These are phyloP conservation scores for Leuciscus waleckii DNA, from an alignment of 2,797 vertebrate species.

Conservation along the genomic window DNA sequence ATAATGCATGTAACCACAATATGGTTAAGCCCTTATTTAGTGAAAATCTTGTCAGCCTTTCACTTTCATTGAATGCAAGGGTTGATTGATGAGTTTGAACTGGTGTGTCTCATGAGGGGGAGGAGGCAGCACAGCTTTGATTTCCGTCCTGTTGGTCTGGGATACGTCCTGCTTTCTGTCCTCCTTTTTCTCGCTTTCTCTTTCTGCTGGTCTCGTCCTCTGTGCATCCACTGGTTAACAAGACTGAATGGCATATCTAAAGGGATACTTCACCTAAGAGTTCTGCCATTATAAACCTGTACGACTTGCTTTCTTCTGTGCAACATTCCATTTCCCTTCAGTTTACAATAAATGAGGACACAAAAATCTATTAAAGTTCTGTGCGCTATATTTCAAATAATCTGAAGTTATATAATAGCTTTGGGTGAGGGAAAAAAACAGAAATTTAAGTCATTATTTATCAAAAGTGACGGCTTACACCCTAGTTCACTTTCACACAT, in stretches of 20 bases:
- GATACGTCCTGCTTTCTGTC: conserved; percentile 56
- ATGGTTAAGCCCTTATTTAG: background rate
- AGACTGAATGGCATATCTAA: background rate
- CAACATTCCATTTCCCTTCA: background rate
- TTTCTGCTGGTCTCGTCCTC: conserved; percentile 14
- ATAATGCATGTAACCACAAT: background rate
- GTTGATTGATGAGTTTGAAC: conserved; percentile 63
- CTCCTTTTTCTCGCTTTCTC: conserved; percentile 16
- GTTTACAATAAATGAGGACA: background rate
- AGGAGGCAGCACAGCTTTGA: conserved; percentile 62
- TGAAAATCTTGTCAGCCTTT: background rate
- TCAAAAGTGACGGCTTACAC: background rate
- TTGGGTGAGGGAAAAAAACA: background rate
- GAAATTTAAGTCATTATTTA: background rate
- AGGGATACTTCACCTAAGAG: background rate
- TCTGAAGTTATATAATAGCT: background rate
- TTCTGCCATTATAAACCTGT: background rate
- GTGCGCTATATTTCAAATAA: background rate
- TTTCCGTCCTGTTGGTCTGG: conserved; percentile 51
- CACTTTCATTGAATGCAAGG: background rate
- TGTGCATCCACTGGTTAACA: background rate
- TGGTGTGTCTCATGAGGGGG: conserved; percentile 58
- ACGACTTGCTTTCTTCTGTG: background rate
- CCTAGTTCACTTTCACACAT: background rate
- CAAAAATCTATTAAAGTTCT: background rate